A percentile compares a stretch with the other conserved stretches of the same genome.
phyloP scores from a whole-genome alignment of 2,888 invertebrate genomes.

The Epinotia bilunana region DNA sequence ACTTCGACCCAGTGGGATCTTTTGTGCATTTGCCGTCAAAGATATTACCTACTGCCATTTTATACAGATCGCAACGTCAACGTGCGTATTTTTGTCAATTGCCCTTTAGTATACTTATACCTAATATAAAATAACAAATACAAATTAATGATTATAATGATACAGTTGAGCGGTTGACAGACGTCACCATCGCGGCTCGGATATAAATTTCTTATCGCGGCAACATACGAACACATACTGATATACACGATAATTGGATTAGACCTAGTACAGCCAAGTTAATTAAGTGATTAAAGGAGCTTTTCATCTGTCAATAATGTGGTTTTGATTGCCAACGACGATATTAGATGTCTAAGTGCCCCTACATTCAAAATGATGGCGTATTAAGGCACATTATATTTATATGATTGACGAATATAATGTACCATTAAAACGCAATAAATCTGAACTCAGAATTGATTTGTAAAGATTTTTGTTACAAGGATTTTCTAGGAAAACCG shows the following conservation, averaged over 20 bases:
- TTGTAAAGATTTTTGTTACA: no score
- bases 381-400: not conserved
- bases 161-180: constrained; percentile 50
- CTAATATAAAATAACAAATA: not conserved
- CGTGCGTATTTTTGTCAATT: no score
- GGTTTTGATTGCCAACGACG: constrained; percentile 34
- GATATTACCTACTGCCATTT: no score
- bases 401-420: no score
- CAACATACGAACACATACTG: constrained; percentile 53
- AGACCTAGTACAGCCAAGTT: constrained; percentile 50
- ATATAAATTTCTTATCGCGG: constrained; percentile 62
- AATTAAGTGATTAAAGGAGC: constrained; percentile 41
- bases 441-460: no score
- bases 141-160: constrained; percentile 3
- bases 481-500: no score
- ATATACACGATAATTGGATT: constrained; percentile 57
- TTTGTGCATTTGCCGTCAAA: no score
- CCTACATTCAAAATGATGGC: not conserved
- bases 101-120: no score
- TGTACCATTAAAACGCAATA: no score
- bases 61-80: no score
- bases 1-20: no score
- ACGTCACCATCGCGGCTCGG: constrained; percentile 56
- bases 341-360: no score
- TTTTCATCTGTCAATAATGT: constrained; percentile 33